phyloP scores from a whole-genome alignment of 2,888 invertebrate species.

The Apamea anceps region DNA sequence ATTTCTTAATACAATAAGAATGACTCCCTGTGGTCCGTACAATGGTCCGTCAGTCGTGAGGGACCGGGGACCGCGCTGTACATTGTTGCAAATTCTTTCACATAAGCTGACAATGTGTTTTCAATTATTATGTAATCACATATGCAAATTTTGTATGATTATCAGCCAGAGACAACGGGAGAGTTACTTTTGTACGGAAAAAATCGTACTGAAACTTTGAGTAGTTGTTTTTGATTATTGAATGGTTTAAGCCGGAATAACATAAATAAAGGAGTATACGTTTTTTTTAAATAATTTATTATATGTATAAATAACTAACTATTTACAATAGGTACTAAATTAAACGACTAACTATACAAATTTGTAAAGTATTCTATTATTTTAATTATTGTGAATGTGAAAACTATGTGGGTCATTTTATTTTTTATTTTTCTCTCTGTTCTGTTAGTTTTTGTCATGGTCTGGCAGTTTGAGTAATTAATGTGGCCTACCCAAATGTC shows the following conservation, averaged over 20 bases:
- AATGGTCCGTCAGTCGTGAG: conserved; percentile 65
- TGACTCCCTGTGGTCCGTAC: conserved; percentile 62
- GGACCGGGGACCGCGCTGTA: conserved; percentile 49
- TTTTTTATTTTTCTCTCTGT: no score
- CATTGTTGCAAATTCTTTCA: conserved; percentile 54
- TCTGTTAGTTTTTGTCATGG: no score
- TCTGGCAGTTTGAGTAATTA: no score
- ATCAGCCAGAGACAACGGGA: neutral
- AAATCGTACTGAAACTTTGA: neutral
- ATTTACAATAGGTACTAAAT: no score
- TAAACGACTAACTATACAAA: no score
- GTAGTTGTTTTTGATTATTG: neutral
- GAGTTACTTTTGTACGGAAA: neutral
- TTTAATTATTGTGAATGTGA: no score
- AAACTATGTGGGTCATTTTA: no score
- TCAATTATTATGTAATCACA: conserved; percentile 32
- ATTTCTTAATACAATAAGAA: conserved; percentile 44
- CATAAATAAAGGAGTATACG: no score
- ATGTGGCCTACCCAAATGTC: no score
- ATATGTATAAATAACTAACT: no score
- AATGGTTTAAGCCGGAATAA: neutral
- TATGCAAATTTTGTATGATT: neutral
- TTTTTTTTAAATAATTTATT: no score
- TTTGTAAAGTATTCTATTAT: no score
- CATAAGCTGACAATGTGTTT: conserved; percentile 38